A percentile compares a stretch with the other conserved stretches of the same genome.
Conservation (phyloP, 2,113 vertebrate species). For the Uria aalge region DNA sequence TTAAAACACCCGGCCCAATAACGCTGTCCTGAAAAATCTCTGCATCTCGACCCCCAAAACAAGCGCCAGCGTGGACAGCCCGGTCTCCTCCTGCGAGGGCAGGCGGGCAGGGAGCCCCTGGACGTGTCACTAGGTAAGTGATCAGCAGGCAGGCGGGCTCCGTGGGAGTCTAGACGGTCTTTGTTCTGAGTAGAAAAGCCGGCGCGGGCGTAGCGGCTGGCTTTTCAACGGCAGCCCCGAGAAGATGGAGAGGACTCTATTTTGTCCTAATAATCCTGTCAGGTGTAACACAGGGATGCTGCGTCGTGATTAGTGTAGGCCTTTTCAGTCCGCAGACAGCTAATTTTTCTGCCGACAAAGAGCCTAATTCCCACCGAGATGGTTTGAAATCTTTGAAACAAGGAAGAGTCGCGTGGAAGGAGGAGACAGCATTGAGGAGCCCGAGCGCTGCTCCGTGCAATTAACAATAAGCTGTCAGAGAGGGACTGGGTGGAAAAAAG, state of each 20-base stretch:
- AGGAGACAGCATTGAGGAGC: conserved; percentile 50
- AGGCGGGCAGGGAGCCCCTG: not conserved
- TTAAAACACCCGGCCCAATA: not conserved
- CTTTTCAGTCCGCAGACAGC: conserved; percentile 64
- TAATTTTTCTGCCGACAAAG: conserved; percentile 76
- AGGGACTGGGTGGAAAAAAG: not conserved
- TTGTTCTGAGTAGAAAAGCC: conserved; percentile 44
- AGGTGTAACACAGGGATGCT: conserved; percentile 57
- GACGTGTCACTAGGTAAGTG: not conserved
- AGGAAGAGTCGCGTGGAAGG: conserved; percentile 49
- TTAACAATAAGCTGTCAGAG: conserved; percentile 62
- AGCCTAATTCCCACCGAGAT: conserved; percentile 62
- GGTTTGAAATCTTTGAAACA: conserved; percentile 67
- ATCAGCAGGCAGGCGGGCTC: not conserved
- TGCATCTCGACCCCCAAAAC: not conserved
- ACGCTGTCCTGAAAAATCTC: not conserved
- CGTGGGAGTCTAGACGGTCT: conserved; percentile 7
- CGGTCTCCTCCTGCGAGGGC: not conserved
- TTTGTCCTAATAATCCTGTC: conserved; percentile 62
- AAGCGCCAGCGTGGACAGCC: not conserved
- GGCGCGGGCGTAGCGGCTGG: not conserved
- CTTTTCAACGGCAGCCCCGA: not conserved
- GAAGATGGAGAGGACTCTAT: conserved; percentile 61
- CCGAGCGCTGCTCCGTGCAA: not conserved
- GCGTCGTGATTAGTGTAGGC: conserved; percentile 53